Evolutionary conservation across 2,888 invertebrate genomes (phyloP).

Genomic region (Trissoscelio sp.): DNA sequence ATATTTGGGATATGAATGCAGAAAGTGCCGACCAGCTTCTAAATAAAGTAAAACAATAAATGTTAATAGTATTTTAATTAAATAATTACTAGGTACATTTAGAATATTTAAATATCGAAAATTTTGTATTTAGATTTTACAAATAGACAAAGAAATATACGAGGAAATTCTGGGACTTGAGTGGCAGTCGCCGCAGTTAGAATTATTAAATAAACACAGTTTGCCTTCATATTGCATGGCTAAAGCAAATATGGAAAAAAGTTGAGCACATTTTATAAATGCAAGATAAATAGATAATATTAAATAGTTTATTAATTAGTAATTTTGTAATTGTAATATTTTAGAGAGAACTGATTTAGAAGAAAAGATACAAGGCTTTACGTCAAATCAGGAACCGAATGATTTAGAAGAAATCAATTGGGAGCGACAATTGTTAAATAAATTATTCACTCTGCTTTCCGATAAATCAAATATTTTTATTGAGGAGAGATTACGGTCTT

Average conservation of each 20-base stretch:
- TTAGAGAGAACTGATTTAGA: constrained; percentile 73
- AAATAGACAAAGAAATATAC: constrained; percentile 86
- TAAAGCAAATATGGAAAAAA: constrained; percentile 72
- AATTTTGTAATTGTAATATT: no score
- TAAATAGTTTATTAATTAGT: no score
- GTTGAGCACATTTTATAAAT: constrained; percentile 61
- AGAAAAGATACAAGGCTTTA: constrained; percentile 70
- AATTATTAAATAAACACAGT: constrained; percentile 82
- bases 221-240: constrained; percentile 83
- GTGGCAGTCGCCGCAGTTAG: constrained; percentile 84
- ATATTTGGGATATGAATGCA: constrained; percentile 87
- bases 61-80: no score
- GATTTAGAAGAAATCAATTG: constrained; percentile 74
- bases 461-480: constrained; percentile 90
- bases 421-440: constrained; percentile 84
- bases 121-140: constrained; percentile 82
- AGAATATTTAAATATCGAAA: not conserved
- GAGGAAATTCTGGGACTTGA: constrained; percentile 86
- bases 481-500: constrained; percentile 87
- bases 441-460: constrained; percentile 87
- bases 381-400: constrained; percentile 68
- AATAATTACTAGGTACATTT: no score
- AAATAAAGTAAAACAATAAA: constrained; percentile 82
- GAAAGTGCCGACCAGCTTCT: constrained; percentile 84
- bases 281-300: not conserved